Evolutionary conservation across 1,140 invertebrate species (phyloP).

Genomic region (Drosophila orosa): DNA sequence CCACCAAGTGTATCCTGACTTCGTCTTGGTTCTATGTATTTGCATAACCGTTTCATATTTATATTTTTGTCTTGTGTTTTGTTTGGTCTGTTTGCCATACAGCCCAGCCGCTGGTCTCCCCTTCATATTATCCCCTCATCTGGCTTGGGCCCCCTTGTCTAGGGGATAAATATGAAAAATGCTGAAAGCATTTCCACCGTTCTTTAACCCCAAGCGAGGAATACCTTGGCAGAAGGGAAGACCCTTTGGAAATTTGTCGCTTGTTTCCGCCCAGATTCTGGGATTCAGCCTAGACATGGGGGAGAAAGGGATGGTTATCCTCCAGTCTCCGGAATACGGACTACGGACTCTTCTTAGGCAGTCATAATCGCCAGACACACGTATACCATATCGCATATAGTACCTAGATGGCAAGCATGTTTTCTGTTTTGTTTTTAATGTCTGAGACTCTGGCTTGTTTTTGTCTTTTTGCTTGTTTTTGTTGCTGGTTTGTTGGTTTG

Average conservation of each 20-base stretch:
- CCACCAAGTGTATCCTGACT: conserved; percentile 29
- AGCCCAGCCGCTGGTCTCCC: background rate
- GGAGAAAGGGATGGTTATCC: background rate
- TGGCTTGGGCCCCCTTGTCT: background rate
- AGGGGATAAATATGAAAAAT: conserved; percentile 67
- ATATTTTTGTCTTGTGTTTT: conserved; percentile 45
- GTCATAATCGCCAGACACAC: conserved; percentile 48
- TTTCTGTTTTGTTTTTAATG: conserved; percentile 61
- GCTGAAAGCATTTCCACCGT: conserved; percentile 78
- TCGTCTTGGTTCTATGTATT: conserved; percentile 19
- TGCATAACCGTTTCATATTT: conserved; percentile 49
- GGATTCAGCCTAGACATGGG: conserved; percentile 17
- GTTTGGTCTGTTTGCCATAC: conserved; percentile 49
- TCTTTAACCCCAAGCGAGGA: conserved; percentile 66
- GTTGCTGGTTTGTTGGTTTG: conserved; percentile 40
- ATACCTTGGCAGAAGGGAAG: conserved; percentile 42
- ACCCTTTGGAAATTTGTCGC: conserved; percentile 35
- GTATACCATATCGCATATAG: conserved; percentile 15
- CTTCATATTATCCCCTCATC: background rate
- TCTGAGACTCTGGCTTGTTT: conserved; percentile 58
- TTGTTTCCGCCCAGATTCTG: conserved; percentile 22
- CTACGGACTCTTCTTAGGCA: conserved; percentile 16
- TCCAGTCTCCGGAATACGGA: conserved; percentile 3
- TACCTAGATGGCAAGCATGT: conserved; percentile 16
- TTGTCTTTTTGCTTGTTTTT: conserved; percentile 38